phyloP scores from a whole-genome alignment of 2,888 invertebrate species.

The Drosophila picticornis region DNA sequence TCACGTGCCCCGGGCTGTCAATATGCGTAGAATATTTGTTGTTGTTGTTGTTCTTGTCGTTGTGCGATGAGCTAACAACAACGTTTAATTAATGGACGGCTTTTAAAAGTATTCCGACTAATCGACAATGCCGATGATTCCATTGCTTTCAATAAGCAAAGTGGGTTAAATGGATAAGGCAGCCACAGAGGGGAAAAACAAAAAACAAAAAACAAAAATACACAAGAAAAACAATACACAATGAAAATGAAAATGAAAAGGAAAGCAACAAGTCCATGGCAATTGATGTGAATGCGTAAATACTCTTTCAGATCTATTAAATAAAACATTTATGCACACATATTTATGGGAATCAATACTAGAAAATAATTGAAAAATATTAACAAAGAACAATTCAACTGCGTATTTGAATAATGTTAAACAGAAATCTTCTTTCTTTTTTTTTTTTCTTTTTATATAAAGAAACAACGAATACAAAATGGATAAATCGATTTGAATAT shows the following conservation, averaged over 20 bases:
- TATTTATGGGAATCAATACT: neutral
- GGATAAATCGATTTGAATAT: neutral
- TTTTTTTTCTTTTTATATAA: neutral
- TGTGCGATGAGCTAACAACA: slow-evolving; percentile 61
- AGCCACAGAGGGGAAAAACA: too few species aligned
- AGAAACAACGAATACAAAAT: neutral
- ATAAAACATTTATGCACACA: neutral
- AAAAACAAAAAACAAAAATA: too few species aligned
- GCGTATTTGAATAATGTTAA: neutral
- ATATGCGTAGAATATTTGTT: slow-evolving; percentile 17
- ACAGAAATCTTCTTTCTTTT: neutral
- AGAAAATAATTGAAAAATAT: neutral
- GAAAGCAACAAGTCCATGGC: neutral
- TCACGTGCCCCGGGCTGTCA: slow-evolving; percentile 67
- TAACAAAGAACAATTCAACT: neutral
- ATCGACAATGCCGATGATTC: slow-evolving; percentile 51
- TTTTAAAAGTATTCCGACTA: slow-evolving; percentile 49
- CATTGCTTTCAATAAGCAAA: slow-evolving; percentile 49
- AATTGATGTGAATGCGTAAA: neutral
- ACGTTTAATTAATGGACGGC: slow-evolving; percentile 49
- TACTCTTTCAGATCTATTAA: slow-evolving; percentile 16
- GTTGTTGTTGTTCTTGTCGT: slow-evolving; percentile 27
- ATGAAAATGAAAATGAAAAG: slow-evolving; percentile 3
- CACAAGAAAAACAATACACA: neutral
- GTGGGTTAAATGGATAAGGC: slow-evolving; percentile 58